Base-by-base conservation (phyloP, 2,113 vertebrate genomes). In the Morone chrysops region DNA sequence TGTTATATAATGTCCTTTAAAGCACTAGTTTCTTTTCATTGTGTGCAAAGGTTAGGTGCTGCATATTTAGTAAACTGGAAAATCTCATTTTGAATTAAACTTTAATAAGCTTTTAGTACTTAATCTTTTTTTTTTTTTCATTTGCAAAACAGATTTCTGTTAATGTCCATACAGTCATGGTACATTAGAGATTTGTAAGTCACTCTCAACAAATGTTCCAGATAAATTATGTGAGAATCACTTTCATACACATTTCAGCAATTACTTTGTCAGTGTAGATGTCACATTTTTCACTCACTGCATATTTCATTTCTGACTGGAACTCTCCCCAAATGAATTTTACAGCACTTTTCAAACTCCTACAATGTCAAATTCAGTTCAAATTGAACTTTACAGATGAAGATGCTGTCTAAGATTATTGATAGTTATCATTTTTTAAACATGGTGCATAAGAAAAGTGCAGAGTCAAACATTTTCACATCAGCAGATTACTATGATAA, bases 351-450 rank as follows among this genome's bases (percentile, higher is more conserved):
- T 69, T 78, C 54, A 90, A 83, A 90, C 80, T 90, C 77, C 71
- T 60, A 69, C 87, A 85, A 87, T 54, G 80, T 91, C 88, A 86
- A 72, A 84, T 83, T 89, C 86, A 85, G 81, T 71, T 78, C 70
- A 75, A 83, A 90, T 31, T 75, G 53, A 88, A 90, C 75, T 85
- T 56, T 72, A 45, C 82, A 78, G 83, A 90, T 87, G 72, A 75
- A 89, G 85, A 91, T 84, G 69, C 78, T 9, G 38, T 84, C 75
- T 66, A 57, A 89, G 93, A 93, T 92, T 84, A 80, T 89, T 90
- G 90, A 92, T 82, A 82, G 90, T 89, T 57, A 88, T 88, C 87
- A 89, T 90, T 91, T 90, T 94, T 94, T 89, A 88, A 92, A 94
- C 87, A 89, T 84, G 84, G 82, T 47, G 80, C 75, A 70, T 59